These are phyloP conservation scores for Ornithoptera alexandrae DNA, from an alignment of 2,888 invertebrate genomes.

Conservation along the genomic window DNA sequence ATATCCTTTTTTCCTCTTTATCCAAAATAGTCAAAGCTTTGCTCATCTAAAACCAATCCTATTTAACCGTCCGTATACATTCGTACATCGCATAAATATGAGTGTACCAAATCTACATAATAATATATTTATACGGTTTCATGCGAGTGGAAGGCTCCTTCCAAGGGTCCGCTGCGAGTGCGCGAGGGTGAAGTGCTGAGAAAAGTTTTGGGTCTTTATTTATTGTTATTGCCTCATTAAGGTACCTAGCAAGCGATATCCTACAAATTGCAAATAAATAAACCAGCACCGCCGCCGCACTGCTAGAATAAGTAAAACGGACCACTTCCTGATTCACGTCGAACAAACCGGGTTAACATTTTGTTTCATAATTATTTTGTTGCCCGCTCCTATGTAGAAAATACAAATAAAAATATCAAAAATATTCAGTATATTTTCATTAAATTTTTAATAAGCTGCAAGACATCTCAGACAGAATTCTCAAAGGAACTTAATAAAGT, in stretches of 20 bases:
- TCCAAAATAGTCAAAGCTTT: not conserved
- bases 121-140: conserved; percentile 60
- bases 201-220: conserved; percentile 80
- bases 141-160: conserved; percentile 69
- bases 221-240: conserved; percentile 80
- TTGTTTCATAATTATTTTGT: conserved; percentile 5
- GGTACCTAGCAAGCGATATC: conserved; percentile 76
- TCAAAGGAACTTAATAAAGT: no score
- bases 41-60: conserved; percentile 23
- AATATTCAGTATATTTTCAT: no score
- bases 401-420: not conserved
- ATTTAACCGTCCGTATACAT: conserved; percentile 18
- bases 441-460: no score
- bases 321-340: conserved; percentile 41
- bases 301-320: conserved; percentile 61
- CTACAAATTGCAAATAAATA: conserved; percentile 79
- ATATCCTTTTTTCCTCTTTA: no score
- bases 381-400: not conserved
- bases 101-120: conserved; percentile 45
- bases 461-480: no score
- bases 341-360: conserved; percentile 5
- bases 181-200: conserved; percentile 65
- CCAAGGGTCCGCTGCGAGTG: conserved; percentile 62
- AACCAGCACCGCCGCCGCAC: conserved; percentile 51
- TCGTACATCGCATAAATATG: conserved; percentile 30